These are phyloP conservation scores for Takifugu bimaculatus DNA, from an alignment of 2,113 vertebrate genomes.

Conservation along the genomic window DNA sequence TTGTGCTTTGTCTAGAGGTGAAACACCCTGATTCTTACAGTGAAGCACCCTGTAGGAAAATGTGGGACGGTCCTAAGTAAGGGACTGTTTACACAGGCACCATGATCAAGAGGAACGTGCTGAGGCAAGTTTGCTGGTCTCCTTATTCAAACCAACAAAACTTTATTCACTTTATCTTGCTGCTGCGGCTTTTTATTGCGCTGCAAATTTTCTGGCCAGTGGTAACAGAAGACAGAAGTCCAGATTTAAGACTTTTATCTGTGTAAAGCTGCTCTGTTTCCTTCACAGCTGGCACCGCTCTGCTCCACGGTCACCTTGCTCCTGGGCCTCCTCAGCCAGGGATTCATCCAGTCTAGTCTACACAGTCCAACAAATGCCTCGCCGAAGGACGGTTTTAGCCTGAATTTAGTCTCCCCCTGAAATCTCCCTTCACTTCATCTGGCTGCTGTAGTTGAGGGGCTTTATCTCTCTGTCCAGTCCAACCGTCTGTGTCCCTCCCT, in stretches of 20 bases:
- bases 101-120: no score
- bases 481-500: conserved; percentile 63
- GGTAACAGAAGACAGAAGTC: neutral
- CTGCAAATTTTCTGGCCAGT: no score
- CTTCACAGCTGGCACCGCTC: conserved; percentile 26
- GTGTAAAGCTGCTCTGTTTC: conserved; percentile 30
- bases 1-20: no score
- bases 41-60: no score
- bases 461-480: conserved; percentile 75
- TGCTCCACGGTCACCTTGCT: conserved; percentile 35
- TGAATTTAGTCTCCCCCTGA: conserved; percentile 35
- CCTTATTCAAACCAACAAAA: no score
- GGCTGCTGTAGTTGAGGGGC: conserved; percentile 42
- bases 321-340: conserved; percentile 43
- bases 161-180: no score
- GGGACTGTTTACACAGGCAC: no score
- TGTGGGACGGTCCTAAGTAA: no score
- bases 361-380: conserved; percentile 29
- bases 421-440: conserved; percentile 39
- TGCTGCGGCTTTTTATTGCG: no score
- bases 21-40: no score
- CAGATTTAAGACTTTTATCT: conserved; percentile 29
- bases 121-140: no score
- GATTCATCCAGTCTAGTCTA: conserved; percentile 35
- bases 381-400: conserved; percentile 47